These are phyloP conservation scores for Drosophila malerkotliana DNA, from an alignment of 1,140 invertebrate genomes.

Conservation along the genomic window DNA sequence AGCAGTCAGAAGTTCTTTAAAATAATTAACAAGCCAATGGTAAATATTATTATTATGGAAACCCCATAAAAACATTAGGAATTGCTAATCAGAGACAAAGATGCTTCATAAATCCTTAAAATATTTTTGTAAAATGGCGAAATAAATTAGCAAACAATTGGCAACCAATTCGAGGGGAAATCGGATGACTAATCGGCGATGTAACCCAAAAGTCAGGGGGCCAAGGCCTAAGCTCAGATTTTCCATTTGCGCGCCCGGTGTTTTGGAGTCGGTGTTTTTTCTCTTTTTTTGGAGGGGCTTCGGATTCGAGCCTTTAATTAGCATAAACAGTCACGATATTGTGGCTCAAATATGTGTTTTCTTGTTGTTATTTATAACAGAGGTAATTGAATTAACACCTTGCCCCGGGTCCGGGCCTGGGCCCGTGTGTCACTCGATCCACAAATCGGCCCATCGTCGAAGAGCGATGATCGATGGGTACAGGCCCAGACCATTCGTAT, in stretches of 20 bases:
- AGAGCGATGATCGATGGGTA: conserved; percentile 8
- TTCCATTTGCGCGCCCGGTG: conserved; percentile 18
- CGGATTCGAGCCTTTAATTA: conserved; percentile 65
- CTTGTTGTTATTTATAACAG: conserved; percentile 75
- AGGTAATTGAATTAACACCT: conserved; percentile 79
- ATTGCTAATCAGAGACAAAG: neutral
- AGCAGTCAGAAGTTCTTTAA: neutral
- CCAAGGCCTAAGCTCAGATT: conserved; percentile 34
- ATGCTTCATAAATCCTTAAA: neutral
- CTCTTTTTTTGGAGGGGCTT: conserved; percentile 9
- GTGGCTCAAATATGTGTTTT: conserved; percentile 61
- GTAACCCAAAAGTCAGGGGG: conserved; percentile 23
- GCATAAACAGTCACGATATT: conserved; percentile 79
- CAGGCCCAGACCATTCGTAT: no score
- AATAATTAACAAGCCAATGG: neutral
- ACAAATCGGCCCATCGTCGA: conserved; percentile 3
- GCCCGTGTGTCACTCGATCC: conserved; percentile 61
- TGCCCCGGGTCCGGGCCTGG: conserved; percentile 23
- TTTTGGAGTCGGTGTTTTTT: neutral
- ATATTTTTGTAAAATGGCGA: conserved; percentile 8
- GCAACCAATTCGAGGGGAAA: conserved; percentile 38
- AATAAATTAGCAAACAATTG: conserved; percentile 66
- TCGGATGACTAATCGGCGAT: conserved; percentile 32
- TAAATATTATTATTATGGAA: neutral
- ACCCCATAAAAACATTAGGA: neutral